phyloP scores from a whole-genome alignment of 2,888 invertebrate genomes.

The Agrypnus murinus region DNA sequence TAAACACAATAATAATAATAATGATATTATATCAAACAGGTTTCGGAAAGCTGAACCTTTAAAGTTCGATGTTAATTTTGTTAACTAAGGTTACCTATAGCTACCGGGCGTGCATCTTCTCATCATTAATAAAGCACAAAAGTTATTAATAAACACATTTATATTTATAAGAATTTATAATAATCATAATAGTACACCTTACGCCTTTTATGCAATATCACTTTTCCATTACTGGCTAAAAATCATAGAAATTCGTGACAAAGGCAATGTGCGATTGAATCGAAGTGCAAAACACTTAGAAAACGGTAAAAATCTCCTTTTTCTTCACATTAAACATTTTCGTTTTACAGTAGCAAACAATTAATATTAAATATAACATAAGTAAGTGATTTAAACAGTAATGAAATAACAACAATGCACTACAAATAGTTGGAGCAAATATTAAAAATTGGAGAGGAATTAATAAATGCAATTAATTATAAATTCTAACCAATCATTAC shows the following conservation, averaged over 20 bases:
- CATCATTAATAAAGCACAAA: slow-evolving; percentile 1
- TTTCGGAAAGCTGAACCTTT: slow-evolving; percentile 20
- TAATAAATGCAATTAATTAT: slow-evolving; percentile 16
- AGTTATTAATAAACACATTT: slow-evolving; percentile 30
- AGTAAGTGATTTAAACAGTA: neutral
- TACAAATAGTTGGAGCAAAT: neutral
- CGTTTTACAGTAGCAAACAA: neutral
- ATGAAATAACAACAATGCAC: neutral
- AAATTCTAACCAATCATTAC: no score
- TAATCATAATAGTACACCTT: slow-evolving; percentile 35
- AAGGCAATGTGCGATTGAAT: slow-evolving; percentile 40
- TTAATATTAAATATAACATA: neutral
- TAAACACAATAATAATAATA: no score
- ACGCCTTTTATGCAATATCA: slow-evolving; percentile 40
- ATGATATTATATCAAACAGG: neutral
- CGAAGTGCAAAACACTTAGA: slow-evolving; percentile 35
- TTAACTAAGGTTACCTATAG: slow-evolving; percentile 36
- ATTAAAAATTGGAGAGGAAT: slow-evolving; percentile 4
- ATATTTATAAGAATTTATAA: slow-evolving; percentile 36
- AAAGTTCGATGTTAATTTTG: slow-evolving; percentile 34
- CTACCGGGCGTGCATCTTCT: slow-evolving; percentile 13
- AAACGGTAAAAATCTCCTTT: slow-evolving; percentile 6
- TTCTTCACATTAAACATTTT: slow-evolving; percentile 11
- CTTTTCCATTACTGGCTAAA: slow-evolving; percentile 37
- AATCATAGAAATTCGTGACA: slow-evolving; percentile 30